Evolutionary conservation across 2,797 vertebrate genomes (phyloP).

Genomic region (Chloroceryle amazona): DNA sequence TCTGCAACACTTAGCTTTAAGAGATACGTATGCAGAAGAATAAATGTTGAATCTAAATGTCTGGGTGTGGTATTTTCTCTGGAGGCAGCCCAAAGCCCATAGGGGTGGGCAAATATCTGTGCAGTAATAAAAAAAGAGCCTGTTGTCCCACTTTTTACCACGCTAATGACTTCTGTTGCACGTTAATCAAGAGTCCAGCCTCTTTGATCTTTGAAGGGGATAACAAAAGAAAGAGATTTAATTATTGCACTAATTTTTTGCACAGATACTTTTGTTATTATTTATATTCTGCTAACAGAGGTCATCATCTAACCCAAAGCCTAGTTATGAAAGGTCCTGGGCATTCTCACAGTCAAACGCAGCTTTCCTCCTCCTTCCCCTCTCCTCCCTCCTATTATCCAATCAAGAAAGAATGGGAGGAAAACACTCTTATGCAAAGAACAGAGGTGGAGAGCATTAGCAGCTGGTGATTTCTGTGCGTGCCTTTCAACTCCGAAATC

Average conservation of each 20-base stretch:
- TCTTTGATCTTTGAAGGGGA: neutral
- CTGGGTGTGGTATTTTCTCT: neutral
- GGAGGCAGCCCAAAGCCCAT: no score
- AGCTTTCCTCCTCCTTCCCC: neutral
- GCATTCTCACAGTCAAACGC: neutral
- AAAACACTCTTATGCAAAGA: neutral
- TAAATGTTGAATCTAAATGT: neutral
- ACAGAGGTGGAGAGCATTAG: neutral
- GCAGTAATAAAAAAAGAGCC: neutral
- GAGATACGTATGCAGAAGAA: accelerated
- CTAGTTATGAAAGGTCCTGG: neutral
- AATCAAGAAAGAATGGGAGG: neutral
- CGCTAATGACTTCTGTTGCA: neutral
- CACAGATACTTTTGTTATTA: neutral
- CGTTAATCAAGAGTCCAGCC: neutral
- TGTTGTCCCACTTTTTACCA: conserved; percentile 7
- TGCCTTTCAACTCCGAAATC: neutral
- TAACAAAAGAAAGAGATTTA: neutral
- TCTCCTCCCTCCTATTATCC: neutral
- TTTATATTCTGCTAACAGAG: neutral
- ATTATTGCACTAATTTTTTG: neutral
- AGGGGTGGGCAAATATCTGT: neutral
- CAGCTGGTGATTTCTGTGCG: neutral
- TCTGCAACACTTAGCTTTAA: neutral
- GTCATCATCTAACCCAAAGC: neutral